Base-by-base conservation (phyloP, 2,797 vertebrate genomes). In the Rhodeus uyekii region DNA sequence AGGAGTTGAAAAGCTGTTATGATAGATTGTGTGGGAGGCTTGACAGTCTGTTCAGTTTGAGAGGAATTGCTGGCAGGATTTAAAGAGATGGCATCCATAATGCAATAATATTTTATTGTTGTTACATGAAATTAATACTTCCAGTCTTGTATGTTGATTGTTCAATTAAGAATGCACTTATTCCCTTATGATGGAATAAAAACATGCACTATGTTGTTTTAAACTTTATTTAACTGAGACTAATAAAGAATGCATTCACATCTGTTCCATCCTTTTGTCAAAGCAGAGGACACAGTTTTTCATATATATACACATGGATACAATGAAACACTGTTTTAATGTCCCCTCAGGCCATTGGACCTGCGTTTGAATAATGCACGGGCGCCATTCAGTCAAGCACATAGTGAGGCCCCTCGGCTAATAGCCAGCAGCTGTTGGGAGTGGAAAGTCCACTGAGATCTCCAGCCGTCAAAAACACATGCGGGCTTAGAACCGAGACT, bases 401-500 rank as follows among this genome's bases (percentile, higher is more conserved):
- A 90, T 84, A 85, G 88, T 86, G 89, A 88, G 84, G 88, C 79
- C 90, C 81, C 85, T 64, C 67, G 84, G 87, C 87, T 94, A 93
- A 93, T 92, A 90, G 91, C 88, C 89, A 89, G 92, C 94, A 94
- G 93, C 93, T 94, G 94, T 93, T 91, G 87, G 91, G 90, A 88
- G 89, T 90, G 89, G 91, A 92, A 91, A 91, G 82, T 89, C 87
- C 88, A 85, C 24, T 0, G 90, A 87, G 90, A 92, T 90, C 89
- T 83, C 85, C 86, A 87, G 64, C 88, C 91, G 84, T 90, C 87
- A 83, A 86, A 76, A 86, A 82, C 86, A 80, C 81, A 58, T 87
- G 79, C 27, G 5, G 67, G 87, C 80, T 92, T 90, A 92, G n/a
- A 82, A 85, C 85, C 89, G 89, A 92, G 89, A 89, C 88, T 81